Evolutionary conservation across 2,888 invertebrate species (phyloP), one percentile per base, ranked within the genome.

Genomic region (Junonia oenone): DNA sequence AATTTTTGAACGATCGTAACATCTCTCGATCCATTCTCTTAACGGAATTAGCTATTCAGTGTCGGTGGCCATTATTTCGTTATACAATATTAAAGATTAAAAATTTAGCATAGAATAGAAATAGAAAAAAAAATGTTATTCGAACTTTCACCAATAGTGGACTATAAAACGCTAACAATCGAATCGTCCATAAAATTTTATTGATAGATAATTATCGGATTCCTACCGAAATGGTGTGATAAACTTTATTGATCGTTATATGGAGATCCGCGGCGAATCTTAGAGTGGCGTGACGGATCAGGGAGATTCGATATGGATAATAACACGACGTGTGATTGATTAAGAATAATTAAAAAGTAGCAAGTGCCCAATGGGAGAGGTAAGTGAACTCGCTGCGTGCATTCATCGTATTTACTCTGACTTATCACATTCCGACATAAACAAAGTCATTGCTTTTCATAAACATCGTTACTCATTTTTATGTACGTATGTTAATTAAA

Each of bases 171-270:
- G 65, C 63, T 71, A 72, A 73, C 69, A 76, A 73, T 74, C 65
- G 73, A 69, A 67, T 68, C 68, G 71, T 71, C 67, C 69, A 75
- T 79, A 79, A 80, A 76, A 64, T 75, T 83, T 84, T 78, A 85
- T 80, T 67, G 72, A 66, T 67, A 63, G 65, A 75, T 83, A 79
- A 85, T 84, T 83, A 78, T 74, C 68, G 66, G 78, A 81, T 84
- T 84, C 81, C 85, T 87, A 87, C 85, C 74, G 84, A 78, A 85
- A 78, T 83, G 76, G 83, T 82, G 82, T 83, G 80, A 81, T 86
- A 81, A 86, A 87, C 65, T 86, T 86, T 85, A 86, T 85, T 81
- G 85, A 74, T 83, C 81, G 81, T 82, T 83, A 78, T 72, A 78
- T 76, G 69, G 79, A 83, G 76, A 72, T 71, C 74, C 84, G 81